phyloP scores from a whole-genome alignment of 35 echinoderm and acorn worm species.

The Stichopus chloronotus region DNA sequence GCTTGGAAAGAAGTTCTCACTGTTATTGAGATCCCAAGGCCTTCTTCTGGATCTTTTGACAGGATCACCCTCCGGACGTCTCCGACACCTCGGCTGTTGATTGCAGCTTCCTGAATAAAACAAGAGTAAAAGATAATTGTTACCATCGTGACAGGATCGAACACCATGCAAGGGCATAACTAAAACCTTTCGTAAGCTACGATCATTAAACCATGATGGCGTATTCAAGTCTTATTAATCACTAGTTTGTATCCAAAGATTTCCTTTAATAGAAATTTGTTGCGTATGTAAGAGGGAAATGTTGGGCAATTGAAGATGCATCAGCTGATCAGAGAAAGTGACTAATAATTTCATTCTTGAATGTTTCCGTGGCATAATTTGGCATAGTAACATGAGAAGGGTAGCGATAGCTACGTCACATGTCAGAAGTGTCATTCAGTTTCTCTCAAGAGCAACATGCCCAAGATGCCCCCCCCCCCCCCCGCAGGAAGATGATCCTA shows the following conservation, averaged over 20 bases:
- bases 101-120: slow-evolving; percentile 73
- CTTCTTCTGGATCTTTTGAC: slow-evolving; percentile 94
- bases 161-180: neutral
- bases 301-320: too few relatives aligned
- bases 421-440: too few relatives aligned
- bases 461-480: too few relatives aligned
- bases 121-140: slow-evolving; percentile 29
- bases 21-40: slow-evolving; percentile 97
- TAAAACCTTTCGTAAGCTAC: neutral
- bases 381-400: too few relatives aligned
- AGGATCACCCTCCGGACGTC: slow-evolving; percentile 82
- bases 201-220: neutral
- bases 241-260: neutral
- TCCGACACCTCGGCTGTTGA: slow-evolving; percentile 92
- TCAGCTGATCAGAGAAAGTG: too few relatives aligned
- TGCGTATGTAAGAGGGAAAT: too few relatives aligned
- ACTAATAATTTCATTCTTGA: too few relatives aligned
- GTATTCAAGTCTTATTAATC: neutral
- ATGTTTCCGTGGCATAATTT: too few relatives aligned
- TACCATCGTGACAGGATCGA: neutral
- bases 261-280: neutral
- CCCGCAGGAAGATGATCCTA: too few relatives aligned
- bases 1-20: slow-evolving; percentile 50
- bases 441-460: too few relatives aligned
- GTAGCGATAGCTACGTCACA: too few relatives aligned